Percentiles rank a stretch among this genome's conserved stretches.
These are phyloP conservation scores for Pocillopora verrucosa DNA, from an alignment of 64 coral and sea anemone species.

Conservation along the genomic window DNA sequence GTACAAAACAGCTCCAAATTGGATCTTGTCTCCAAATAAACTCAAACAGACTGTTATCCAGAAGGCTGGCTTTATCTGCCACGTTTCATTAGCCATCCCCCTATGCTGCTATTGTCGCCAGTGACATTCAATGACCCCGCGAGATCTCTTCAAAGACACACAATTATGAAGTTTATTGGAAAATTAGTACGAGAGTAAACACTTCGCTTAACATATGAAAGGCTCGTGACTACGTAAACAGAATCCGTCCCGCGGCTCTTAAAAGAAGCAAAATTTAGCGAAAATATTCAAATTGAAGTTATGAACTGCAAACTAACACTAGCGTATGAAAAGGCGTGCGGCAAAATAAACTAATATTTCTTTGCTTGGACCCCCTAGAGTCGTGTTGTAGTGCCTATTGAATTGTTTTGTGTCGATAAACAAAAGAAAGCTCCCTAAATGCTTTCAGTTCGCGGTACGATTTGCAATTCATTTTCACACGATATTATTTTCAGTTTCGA, in stretches of 20 bases:
- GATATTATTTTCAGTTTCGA: neutral
- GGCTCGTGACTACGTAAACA: neutral
- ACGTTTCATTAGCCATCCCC: neutral
- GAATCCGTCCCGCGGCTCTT: neutral
- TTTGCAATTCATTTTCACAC: neutral
- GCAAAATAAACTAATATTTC: neutral
- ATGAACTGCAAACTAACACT: neutral
- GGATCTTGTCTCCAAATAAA: slow-evolving; percentile 1
- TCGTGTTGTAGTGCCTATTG: neutral
- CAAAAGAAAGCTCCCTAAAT: neutral
- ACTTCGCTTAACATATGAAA: neutral
- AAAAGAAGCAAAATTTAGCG: neutral
- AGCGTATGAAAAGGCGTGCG: neutral
- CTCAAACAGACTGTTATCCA: neutral
- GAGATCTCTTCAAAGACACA: neutral
- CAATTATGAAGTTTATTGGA: slow-evolving; percentile 23
- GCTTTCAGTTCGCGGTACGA: neutral
- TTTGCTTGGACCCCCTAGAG: neutral
- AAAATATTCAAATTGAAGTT: neutral
- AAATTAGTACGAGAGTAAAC: slow-evolving; percentile 13
- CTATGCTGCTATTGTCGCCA: neutral
- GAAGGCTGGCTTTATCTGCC: neutral
- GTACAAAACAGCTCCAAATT: slow-evolving; percentile 22
- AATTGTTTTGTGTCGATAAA: slow-evolving; percentile 16
- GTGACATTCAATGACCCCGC: neutral